Evolutionary conservation across 1,140 invertebrate genomes (phyloP), one percentile per base, ranked within the genome.

Genomic region (Ylistrum balloti): DNA sequence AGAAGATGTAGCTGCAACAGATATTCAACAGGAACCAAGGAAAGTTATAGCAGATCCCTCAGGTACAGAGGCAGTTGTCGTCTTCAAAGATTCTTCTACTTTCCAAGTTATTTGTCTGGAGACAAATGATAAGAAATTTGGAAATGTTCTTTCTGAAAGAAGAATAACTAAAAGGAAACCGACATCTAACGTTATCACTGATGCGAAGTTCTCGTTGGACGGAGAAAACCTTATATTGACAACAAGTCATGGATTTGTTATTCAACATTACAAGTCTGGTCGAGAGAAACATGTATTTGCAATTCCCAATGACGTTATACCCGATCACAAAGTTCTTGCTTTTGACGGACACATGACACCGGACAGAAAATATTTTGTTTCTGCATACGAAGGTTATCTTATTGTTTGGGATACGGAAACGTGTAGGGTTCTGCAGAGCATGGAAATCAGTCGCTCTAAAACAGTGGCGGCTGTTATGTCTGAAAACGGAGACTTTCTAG

Each of bases 361-460:
- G 20, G 91, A 92, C 86, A 35, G 34, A 10, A 48, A 87, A 35
- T 74, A 90, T 38, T 90, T 94, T n/a, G 33, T 94, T n/a, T 89
- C 92, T 17, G 91, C 87, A 10, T 94, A 92, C 88, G 93, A 94
- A 89, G 90, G 90, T 15, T 86, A 92, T 89, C 45, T 93, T 33
- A 28, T 93, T 13, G 17, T 93, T 17, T 93, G 89, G 86, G 88
- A 91, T 87, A 86, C 87, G 11, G 85, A 90, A n/a, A 90, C 91
- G 22, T 88, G 90, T 11, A 91, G 91, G 15, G 15, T 90, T 13
- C 35, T 86, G 33, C 34, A 56, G 86, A 22, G 17, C 3, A 90
- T 92, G 32, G 90, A 92, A 85, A 88, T 91, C 33, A 91, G 89
- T n/a, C 88, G 89, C 34, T 91, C 92, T 20, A 86, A 90, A 41